phyloP scores from a whole-genome alignment of 1,140 invertebrate species.

The Panonychus citri region DNA sequence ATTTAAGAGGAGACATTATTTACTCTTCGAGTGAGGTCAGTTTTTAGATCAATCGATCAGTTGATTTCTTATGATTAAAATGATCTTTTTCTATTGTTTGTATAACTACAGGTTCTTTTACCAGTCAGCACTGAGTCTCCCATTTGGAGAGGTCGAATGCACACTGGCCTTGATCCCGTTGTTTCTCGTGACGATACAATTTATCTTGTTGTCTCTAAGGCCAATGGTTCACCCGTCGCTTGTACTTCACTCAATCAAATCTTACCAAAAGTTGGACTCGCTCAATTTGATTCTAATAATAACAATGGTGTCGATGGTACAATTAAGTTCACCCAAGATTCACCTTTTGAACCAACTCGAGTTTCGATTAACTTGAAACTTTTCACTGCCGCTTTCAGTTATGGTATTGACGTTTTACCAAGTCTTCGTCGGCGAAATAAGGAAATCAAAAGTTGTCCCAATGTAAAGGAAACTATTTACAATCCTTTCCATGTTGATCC shows the following conservation, averaged over 20 bases:
- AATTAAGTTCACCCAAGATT: constrained; percentile 51
- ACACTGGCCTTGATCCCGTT: constrained; percentile 1
- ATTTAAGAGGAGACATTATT: not conserved
- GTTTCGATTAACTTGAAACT: constrained; percentile 45
- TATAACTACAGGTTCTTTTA: not conserved
- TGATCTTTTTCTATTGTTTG: too few species aligned
- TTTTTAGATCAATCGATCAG: too few species aligned
- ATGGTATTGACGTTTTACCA: constrained; percentile 30
- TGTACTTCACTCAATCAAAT: constrained; percentile 47
- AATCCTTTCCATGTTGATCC: constrained; percentile 26
- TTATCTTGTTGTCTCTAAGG: constrained; percentile 54
- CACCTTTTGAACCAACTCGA: constrained; percentile 57
- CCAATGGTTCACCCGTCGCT: constrained; percentile 47
- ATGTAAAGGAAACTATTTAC: constrained; percentile 23
- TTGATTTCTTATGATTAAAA: too few species aligned
- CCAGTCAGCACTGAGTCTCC: constrained; percentile 12
- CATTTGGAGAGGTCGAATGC: constrained; percentile 11
- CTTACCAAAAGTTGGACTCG: not conserved
- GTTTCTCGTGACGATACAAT: constrained; percentile 35
- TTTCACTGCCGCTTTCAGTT: constrained; percentile 27
- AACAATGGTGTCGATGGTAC: constrained; percentile 46
- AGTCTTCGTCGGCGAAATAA: constrained; percentile 19
- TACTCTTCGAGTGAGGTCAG: not conserved
- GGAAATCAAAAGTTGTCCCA: constrained; percentile 22
- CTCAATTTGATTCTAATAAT: not conserved